These are phyloP conservation scores for Nephrotoma guestfalica DNA, from an alignment of 2,888 invertebrate species.

Conservation along the genomic window DNA sequence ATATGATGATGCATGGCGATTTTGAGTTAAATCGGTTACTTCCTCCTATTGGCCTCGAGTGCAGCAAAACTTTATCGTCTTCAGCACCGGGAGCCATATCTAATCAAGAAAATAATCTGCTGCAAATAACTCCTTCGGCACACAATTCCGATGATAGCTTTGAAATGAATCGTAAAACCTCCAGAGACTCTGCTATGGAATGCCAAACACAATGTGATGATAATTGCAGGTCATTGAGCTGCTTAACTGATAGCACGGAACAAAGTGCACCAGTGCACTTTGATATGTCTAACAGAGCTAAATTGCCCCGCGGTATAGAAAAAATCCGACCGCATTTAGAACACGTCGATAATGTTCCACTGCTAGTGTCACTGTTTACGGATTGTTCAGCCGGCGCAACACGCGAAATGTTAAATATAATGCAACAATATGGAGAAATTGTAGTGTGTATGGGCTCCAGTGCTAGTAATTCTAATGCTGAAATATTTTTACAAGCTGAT, in stretches of 20 bases:
- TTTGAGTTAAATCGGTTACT: constrained; percentile 24
- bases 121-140: background rate
- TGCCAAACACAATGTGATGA: constrained; percentile 20
- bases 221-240: constrained; percentile 70
- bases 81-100: constrained; percentile 76
- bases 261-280: constrained; percentile 84
- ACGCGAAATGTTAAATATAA: constrained; percentile 82
- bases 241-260: constrained; percentile 78
- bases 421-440: constrained; percentile 92
- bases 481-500: constrained; percentile 88
- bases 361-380: constrained; percentile 92
- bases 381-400: constrained; percentile 91
- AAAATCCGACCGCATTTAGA: constrained; percentile 93
- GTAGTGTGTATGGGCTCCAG: constrained; percentile 89
- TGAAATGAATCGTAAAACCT: constrained; percentile 29
- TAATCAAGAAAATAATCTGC: constrained; percentile 20
- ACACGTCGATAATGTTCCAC: constrained; percentile 91
- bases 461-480: constrained; percentile 73
- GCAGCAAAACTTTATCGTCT: constrained; percentile 59
- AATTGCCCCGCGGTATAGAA: constrained; percentile 89
- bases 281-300: constrained; percentile 86
- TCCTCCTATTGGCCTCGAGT: constrained; percentile 39
- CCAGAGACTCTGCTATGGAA: constrained; percentile 39
- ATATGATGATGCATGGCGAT: constrained; percentile 7
- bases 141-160: constrained; percentile 4